Evolutionary conservation across 2,113 vertebrate species (phyloP).

Genomic region (Phalacrocorax brasilianus): DNA sequence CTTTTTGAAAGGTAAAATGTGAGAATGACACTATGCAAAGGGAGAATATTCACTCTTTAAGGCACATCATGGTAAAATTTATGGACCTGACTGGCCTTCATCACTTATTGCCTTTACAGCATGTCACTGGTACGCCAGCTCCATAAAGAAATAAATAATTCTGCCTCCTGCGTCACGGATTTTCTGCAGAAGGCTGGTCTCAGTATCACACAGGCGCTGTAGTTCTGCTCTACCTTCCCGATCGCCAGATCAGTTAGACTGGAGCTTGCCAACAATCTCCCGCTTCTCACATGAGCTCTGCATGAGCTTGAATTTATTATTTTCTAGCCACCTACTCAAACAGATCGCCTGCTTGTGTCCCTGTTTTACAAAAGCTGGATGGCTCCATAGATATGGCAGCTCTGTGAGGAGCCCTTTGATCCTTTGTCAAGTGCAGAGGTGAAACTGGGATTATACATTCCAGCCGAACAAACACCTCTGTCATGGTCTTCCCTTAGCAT

Average conservation of each 20-base stretch:
- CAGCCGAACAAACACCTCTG: neutral
- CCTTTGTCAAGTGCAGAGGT: neutral
- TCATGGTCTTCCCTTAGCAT: neutral
- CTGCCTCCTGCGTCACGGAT: rapidly evolving
- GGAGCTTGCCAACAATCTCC: neutral
- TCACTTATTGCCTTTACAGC: neutral
- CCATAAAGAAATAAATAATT: neutral
- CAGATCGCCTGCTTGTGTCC: neutral
- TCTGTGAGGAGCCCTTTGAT: neutral
- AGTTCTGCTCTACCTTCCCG: neutral
- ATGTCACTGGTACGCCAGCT: too few relatives aligned
- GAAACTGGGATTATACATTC: neutral
- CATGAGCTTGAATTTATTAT: neutral
- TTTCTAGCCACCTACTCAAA: neutral
- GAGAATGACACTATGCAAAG: neutral
- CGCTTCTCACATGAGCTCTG: neutral
- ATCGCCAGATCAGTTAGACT: neutral
- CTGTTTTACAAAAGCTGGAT: neutral
- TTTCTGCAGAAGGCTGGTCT: neutral
- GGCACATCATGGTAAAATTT: neutral
- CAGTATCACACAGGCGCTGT: neutral
- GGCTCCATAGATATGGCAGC: neutral
- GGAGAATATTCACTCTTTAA: neutral
- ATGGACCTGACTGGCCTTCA: neutral
- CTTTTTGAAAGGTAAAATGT: neutral